A percentile compares a stretch with the other conserved stretches of the same genome.
Evolutionary conservation across 2,888 invertebrate species (phyloP).

Genomic region (Rotaria sp.): DNA sequence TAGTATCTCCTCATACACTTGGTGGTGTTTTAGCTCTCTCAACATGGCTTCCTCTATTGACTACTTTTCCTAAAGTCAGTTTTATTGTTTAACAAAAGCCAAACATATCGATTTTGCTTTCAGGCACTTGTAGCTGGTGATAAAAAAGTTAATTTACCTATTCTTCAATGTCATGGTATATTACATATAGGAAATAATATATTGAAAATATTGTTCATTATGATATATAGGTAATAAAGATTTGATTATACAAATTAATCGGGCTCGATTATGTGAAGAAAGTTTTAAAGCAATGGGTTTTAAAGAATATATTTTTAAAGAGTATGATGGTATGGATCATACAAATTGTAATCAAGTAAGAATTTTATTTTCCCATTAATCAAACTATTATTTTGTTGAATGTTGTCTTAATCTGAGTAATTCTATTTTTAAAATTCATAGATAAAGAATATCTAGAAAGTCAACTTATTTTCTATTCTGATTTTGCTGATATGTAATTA

Average conservation of each 20-base stretch:
- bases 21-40: slow-evolving; percentile 84
- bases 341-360: slow-evolving; percentile 72
- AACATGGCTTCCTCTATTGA: slow-evolving; percentile 85
- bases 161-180: slow-evolving; percentile 84
- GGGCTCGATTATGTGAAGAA: slow-evolving; percentile 86
- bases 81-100: neutral
- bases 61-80: slow-evolving; percentile 53
- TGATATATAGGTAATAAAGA: slow-evolving; percentile 58
- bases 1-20: slow-evolving; percentile 72
- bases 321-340: slow-evolving; percentile 73
- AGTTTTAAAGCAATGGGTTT: slow-evolving; percentile 63
- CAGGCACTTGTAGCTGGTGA: slow-evolving; percentile 46
- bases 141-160: slow-evolving; percentile 59
- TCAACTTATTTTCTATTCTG: no score
- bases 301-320: slow-evolving; percentile 69
- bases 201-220: neutral
- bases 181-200: neutral
- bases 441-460: no score
- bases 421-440: no score
- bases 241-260: slow-evolving; percentile 82
- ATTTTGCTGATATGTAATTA: no score
- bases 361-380: neutral
- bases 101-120: no score
- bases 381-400: neutral
- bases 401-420: no score